Evolutionary conservation across 2,113 vertebrate species (phyloP).

Genomic region (Bufo bufo): DNA sequence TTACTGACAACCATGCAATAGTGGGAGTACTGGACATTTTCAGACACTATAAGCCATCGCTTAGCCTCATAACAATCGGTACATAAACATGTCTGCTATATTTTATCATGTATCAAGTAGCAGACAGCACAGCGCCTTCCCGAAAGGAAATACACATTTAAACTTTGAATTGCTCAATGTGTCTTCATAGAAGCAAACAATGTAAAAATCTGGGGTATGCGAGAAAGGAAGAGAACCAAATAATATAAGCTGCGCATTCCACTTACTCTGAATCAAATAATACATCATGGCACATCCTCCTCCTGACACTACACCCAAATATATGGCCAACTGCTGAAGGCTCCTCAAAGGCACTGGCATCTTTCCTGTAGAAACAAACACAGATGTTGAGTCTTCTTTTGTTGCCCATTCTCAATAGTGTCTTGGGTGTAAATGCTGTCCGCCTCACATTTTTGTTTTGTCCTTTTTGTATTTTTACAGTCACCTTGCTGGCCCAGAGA

Average conservation of each 20-base stretch:
- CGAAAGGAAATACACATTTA: neutral
- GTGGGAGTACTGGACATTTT: no score
- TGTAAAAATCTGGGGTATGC: neutral
- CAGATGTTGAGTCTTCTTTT: conserved; percentile 51
- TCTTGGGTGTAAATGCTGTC: neutral
- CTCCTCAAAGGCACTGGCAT: conserved; percentile 75
- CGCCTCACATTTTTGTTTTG: neutral
- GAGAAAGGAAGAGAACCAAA: neutral
- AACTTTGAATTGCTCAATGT: neutral
- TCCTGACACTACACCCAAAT: conserved; percentile 74
- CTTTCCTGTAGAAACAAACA: conserved; percentile 61
- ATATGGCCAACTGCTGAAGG: conserved; percentile 80
- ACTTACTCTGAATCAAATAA: conserved; percentile 81
- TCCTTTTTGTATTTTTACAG: neutral
- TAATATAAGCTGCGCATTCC: neutral
- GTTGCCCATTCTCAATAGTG: conserved; percentile 2
- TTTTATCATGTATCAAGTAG: neutral
- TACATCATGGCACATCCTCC: conserved; percentile 79
- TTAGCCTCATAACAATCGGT: no score
- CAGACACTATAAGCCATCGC: no score
- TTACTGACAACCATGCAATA: no score
- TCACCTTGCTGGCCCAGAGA: neutral
- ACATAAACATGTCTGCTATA: no score
- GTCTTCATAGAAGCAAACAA: neutral
- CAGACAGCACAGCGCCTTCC: neutral